phyloP scores from a whole-genome alignment of 2,888 invertebrate genomes.

The Gari tellinella region DNA sequence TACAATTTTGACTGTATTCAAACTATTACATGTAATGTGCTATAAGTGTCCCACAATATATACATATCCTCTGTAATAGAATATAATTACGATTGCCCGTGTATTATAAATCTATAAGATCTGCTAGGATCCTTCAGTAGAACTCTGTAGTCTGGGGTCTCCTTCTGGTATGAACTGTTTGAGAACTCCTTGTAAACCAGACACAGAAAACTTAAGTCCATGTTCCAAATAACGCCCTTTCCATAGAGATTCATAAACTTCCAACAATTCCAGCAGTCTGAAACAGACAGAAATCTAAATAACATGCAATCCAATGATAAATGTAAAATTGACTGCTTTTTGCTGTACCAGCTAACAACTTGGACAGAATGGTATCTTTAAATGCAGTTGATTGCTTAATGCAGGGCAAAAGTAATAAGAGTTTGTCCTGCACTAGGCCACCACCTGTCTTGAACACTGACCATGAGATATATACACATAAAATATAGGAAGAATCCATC shows the following conservation, averaged over 20 bases:
- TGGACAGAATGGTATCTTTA: too few relatives aligned
- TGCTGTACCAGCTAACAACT: too few relatives aligned
- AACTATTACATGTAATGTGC: too few relatives aligned
- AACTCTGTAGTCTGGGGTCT: slow-evolving; percentile 29
- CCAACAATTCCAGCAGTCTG: slow-evolving; percentile 86
- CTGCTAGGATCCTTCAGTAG: slow-evolving; percentile 12
- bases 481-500: too few relatives aligned
- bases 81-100: background rate
- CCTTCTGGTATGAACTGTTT: slow-evolving; percentile 74
- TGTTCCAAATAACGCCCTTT: slow-evolving; percentile 86
- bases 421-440: too few relatives aligned
- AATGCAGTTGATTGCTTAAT: too few relatives aligned
- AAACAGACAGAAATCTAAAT: slow-evolving; percentile 7
- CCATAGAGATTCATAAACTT: slow-evolving; percentile 87
- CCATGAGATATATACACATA: too few relatives aligned
- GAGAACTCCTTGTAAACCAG: slow-evolving; percentile 64
- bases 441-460: too few relatives aligned
- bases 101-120: background rate
- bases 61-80: background rate
- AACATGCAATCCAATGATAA: background rate
- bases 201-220: slow-evolving; percentile 84
- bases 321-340: too few relatives aligned
- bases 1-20: too few relatives aligned
- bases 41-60: background rate
- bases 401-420: too few relatives aligned